Base-by-base conservation (phyloP, 2,797 vertebrate species). In the Oophaga sylvatica region DNA sequence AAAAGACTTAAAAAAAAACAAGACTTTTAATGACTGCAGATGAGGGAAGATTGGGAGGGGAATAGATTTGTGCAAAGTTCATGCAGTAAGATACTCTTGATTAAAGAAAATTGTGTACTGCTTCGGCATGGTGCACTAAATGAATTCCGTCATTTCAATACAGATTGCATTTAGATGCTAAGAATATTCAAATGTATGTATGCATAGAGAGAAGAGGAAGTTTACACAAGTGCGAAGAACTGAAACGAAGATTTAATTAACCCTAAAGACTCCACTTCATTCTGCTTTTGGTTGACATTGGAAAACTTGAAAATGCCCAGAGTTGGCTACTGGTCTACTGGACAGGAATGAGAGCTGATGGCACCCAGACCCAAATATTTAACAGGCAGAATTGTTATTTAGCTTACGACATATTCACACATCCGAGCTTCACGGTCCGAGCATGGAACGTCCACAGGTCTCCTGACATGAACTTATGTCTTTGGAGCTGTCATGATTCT, bases 101-200 rank as follows among this genome's bases (percentile, higher is more conserved):
- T 87, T 81, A 83, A 19, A 77, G 65, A 78, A 83, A 83, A 83
- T 76, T 83, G 86, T 77, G 57, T 70, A 86, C 35, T 16, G 8
- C 62, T 57, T 70, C 9, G 19, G 63, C 53, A n/a, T 63, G 73
- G 45, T 57, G 71, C 41, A 71, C n/a, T n/a, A 83, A 87, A 87
- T 83, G 48, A 83, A 83, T 87, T 83, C 80, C 41, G n/a, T 83
- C 68, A 87, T 87, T 87, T 87, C 80, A 83, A 87, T 83, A 82
- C 71, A 83, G 86, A 83, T 87, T 87, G 80, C 86, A 87, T 80
- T 87, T 81, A 77, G 86, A 70, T 87, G 60, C 62, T 67, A 87
- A 82, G 80, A 83, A 87, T 82, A 87, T 87, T 87, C 80, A 87
- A 77, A 87, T 83, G 48, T 87, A 87, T 87, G 86, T 81, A 83